These are phyloP conservation scores for Cheilosia grossa DNA, from an alignment of 2,888 invertebrate species.

Conservation along the genomic window DNA sequence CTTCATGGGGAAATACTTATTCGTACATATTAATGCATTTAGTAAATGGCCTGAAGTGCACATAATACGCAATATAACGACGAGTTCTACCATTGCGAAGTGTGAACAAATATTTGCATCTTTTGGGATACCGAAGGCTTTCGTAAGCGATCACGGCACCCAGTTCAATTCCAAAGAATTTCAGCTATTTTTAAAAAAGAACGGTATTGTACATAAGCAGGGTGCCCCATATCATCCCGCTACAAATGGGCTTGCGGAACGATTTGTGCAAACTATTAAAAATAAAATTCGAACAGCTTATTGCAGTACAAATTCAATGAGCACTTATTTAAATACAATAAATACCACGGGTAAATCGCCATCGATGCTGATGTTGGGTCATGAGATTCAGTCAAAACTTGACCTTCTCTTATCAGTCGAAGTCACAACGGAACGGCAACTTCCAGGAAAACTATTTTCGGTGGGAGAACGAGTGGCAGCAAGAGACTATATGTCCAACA, in stretches of 20 bases:
- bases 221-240: conserved; percentile 15
- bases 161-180: conserved; percentile 66
- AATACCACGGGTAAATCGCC: background rate
- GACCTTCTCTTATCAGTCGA: conserved; percentile 28
- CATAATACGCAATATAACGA: conserved; percentile 66
- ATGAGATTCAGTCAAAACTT: conserved; percentile 19
- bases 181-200: conserved; percentile 55
- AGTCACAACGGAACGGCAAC: conserved; percentile 16
- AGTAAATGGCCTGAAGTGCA: conserved; percentile 76
- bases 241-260: conserved; percentile 9
- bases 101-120: conserved; percentile 64
- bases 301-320: conserved; percentile 19
- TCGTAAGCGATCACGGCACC: conserved; percentile 62
- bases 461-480: conserved; percentile 32
- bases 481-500: conserved; percentile 23
- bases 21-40: conserved; percentile 60
- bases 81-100: conserved; percentile 61
- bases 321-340: conserved; percentile 23
- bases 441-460: background rate
- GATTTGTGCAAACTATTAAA: conserved; percentile 33
- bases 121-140: conserved; percentile 58
- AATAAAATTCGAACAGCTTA: conserved; percentile 28
- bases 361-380: conserved; percentile 13
- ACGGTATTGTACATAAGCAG: conserved; percentile 40
- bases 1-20: conserved; percentile 56